Evolutionary conservation across 2,888 invertebrate species (phyloP).

Genomic region (Apomyelois bistriatella): DNA sequence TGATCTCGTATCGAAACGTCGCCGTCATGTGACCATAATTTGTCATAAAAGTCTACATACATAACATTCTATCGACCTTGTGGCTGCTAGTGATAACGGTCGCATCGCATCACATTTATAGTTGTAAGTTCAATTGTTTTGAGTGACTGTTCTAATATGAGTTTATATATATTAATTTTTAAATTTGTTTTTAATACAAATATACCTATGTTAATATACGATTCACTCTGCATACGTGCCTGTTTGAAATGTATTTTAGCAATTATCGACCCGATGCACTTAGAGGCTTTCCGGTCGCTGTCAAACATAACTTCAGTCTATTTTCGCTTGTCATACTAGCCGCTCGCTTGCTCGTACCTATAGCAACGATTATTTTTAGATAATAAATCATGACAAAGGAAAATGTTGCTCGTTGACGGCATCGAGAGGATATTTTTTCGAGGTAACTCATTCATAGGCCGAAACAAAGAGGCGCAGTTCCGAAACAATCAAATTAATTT

Average conservation of each 20-base stretch:
- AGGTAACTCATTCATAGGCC: slow-evolving; percentile 63
- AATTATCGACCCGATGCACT: slow-evolving; percentile 53
- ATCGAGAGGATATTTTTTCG: slow-evolving; percentile 54
- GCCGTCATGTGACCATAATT: slow-evolving; percentile 53
- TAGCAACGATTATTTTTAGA: slow-evolving; percentile 34
- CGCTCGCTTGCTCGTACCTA: slow-evolving; percentile 38
- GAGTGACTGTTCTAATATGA: too few relatives aligned
- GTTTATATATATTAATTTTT: too few relatives aligned
- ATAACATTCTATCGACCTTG: slow-evolving; percentile 22
- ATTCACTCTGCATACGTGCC: neutral
- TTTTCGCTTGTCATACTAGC: slow-evolving; percentile 52
- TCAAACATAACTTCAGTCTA: slow-evolving; percentile 56
- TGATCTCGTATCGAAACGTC: slow-evolving; percentile 13
- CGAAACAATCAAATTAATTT: slow-evolving; percentile 78
- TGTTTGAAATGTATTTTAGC: slow-evolving; percentile 18
- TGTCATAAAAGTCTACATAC: slow-evolving; percentile 44
- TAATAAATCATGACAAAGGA: slow-evolving; percentile 45
- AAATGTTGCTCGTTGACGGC: slow-evolving; percentile 35
- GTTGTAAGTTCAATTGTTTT: too few relatives aligned
- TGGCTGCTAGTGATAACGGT: slow-evolving; percentile 13
- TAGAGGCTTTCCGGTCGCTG: slow-evolving; percentile 56
- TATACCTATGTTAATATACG: neutral
- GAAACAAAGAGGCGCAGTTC: slow-evolving; percentile 71
- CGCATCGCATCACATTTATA: neutral
- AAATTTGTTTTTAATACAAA: too few relatives aligned